Percentiles rank a stretch among this genome's conserved stretches.
Evolutionary conservation across 1,140 invertebrate species (phyloP).

Genomic region (Drosophila obscura): DNA sequence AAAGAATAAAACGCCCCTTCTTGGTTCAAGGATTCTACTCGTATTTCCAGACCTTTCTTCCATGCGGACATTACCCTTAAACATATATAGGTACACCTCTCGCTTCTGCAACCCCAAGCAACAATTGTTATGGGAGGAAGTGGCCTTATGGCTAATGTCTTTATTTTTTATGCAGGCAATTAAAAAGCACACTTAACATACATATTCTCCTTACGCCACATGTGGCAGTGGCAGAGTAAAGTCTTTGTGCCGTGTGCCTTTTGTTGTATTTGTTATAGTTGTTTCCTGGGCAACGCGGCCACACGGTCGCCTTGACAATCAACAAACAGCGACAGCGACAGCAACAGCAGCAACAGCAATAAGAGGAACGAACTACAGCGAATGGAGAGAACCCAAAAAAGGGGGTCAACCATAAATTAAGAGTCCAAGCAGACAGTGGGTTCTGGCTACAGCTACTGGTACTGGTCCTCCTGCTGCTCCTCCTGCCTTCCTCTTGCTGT

Average conservation of each 20-base stretch:
- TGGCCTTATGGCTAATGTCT: conserved; percentile 9
- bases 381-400: conserved; percentile 17
- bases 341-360: conserved; percentile 19
- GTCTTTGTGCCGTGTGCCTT: conserved; percentile 29
- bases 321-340: conserved; percentile 37
- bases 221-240: conserved; percentile 41
- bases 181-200: conserved; percentile 60
- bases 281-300: conserved; percentile 53
- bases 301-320: conserved; percentile 74
- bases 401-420: conserved; percentile 64
- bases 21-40: too few relatives aligned
- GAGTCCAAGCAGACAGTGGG: conserved; percentile 51
- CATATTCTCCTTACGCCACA: conserved; percentile 11
- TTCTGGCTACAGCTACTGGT: background rate
- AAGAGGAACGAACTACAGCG: conserved; percentile 13
- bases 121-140: conserved; percentile 29
- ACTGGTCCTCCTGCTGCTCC: background rate
- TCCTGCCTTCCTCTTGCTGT: conserved; percentile 4
- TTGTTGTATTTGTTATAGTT: conserved; percentile 35
- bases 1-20: too few relatives aligned
- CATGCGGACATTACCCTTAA: too few relatives aligned
- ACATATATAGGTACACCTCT: too few relatives aligned
- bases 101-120: conserved; percentile 1
- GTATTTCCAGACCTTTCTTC: too few relatives aligned
- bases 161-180: conserved; percentile 56